Evolutionary conservation across 2,797 vertebrate species (phyloP).

Genomic region (Spizella passerina): DNA sequence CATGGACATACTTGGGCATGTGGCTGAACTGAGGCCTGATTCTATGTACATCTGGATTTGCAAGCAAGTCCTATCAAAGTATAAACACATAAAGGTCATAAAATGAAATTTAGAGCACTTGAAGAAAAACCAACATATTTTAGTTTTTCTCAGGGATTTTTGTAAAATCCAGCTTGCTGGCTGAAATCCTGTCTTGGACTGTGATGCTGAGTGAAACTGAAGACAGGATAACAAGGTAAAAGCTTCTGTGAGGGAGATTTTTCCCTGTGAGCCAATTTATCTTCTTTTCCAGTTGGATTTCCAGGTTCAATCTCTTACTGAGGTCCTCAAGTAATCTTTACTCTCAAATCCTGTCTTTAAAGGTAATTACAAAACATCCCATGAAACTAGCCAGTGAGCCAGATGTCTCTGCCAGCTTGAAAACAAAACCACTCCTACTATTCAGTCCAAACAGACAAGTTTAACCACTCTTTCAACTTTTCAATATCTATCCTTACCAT

Average conservation of each 20-base stretch:
- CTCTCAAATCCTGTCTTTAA: neutral
- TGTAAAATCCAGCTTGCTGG: neutral
- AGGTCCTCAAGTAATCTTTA: neutral
- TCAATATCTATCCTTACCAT: neutral
- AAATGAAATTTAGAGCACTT: neutral
- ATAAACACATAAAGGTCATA: neutral
- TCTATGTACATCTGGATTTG: neutral
- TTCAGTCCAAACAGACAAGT: neutral
- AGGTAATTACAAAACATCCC: neutral
- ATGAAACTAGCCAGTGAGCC: neutral
- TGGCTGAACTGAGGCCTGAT: neutral
- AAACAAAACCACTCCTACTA: neutral
- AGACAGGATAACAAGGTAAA: neutral
- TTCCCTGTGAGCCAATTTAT: neutral
- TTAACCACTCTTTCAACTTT: neutral
- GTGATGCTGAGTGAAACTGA: neutral
- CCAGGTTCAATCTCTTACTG: neutral
- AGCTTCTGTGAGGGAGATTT: neutral
- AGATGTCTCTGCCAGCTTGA: neutral
- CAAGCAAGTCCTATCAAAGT: neutral
- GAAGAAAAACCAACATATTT: neutral
- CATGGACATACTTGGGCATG: neutral
- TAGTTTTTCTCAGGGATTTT: neutral
- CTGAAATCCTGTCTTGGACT: neutral
- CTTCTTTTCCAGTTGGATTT: conserved; percentile 7